phyloP scores from a whole-genome alignment of 2,797 vertebrate species.

The Anguilla megastoma region DNA sequence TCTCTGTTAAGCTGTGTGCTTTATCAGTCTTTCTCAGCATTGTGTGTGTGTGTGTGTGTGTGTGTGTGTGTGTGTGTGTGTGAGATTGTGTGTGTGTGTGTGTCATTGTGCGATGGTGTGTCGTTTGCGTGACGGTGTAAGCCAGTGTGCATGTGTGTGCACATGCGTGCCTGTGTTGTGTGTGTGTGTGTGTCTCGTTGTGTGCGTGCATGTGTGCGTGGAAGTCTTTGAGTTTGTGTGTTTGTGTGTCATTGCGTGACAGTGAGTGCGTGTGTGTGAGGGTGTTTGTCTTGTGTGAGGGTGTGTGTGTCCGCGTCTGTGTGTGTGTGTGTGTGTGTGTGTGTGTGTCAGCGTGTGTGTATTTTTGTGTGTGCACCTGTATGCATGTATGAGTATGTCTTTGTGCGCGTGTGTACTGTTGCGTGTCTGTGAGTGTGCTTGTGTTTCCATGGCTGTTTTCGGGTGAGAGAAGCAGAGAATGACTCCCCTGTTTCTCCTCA shows the following conservation, averaged over 20 bases:
- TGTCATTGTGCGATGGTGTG: not conserved
- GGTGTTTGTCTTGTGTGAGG: not conserved
- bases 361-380: too few relatives aligned
- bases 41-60: not conserved
- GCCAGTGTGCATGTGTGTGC: too few relatives aligned
- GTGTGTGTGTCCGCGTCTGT: too few relatives aligned
- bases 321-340: too few relatives aligned
- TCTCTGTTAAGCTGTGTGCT: not conserved
- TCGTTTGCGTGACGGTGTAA: not conserved
- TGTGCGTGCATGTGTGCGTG: not conserved
- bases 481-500: constrained; percentile 41
- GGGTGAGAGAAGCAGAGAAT: not conserved
- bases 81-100: not conserved
- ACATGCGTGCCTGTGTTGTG: too few relatives aligned
- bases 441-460: not conserved
- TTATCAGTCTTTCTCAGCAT: too few relatives aligned
- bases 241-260: not conserved
- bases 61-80: not conserved
- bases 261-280: not conserved
- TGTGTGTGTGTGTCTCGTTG: not conserved
- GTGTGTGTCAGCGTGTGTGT: too few relatives aligned
- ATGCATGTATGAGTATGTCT: too few relatives aligned
- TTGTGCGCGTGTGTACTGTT: too few relatives aligned
- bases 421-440: not conserved
- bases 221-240: too few relatives aligned